Conservation (phyloP, 2,113 vertebrate genomes). For the Oncorhynchus clarkii region DNA sequence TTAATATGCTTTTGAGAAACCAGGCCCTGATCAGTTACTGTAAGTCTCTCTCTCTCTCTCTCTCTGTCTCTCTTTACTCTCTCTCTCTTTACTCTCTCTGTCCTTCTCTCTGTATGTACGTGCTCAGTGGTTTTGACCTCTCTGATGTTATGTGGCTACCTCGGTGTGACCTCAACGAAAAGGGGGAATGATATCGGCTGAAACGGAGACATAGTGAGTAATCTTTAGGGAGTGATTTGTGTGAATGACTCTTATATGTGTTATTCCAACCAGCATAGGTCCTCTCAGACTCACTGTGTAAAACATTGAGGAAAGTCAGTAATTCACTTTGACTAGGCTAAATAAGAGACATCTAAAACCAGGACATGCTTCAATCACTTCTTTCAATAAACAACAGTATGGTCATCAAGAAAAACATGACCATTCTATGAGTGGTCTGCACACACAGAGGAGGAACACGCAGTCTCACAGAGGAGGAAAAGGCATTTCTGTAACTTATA, state of each 20-base stretch:
- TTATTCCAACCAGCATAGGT: constrained; percentile 17
- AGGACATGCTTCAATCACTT: constrained; percentile 22
- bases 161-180: constrained; percentile 8
- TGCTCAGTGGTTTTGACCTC: background rate
- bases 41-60: background rate
- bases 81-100: background rate
- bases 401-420: constrained; percentile 24
- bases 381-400: constrained; percentile 32
- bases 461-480: constrained; percentile 2
- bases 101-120: background rate
- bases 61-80: background rate
- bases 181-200: background rate
- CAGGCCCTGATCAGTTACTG: background rate
- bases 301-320: constrained; percentile 19
- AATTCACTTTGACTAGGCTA: constrained; percentile 37
- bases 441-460: constrained; percentile 15
- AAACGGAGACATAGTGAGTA: constrained; percentile 1
- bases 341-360: constrained; percentile 1
- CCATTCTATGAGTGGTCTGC: constrained; percentile 25
- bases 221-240: constrained; percentile 42
- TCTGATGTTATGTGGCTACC: background rate
- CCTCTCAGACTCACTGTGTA: constrained; percentile 25
- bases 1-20: no score
- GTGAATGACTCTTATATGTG: constrained; percentile 10
- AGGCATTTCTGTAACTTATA: constrained; percentile 25